Percentiles rank a stretch among this genome's conserved stretches.
phyloP scores from a whole-genome alignment of 2,888 invertebrate genomes.

The Acleris laterana region DNA sequence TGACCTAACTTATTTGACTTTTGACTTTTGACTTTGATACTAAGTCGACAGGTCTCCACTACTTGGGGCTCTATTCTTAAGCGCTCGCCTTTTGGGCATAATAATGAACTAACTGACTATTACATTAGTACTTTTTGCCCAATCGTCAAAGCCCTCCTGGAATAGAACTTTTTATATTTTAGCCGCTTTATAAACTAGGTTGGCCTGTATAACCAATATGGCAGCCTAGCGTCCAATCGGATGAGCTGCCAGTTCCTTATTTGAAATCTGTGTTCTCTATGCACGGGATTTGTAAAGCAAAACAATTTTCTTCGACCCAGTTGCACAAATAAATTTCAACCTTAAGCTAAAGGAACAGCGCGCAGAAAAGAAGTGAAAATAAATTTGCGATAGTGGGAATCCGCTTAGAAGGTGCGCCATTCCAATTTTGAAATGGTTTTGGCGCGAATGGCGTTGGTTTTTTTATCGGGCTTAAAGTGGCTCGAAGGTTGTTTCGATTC shows the following conservation, averaged over 20 bases:
- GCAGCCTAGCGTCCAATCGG: slow-evolving; percentile 54
- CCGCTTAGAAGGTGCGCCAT: slow-evolving; percentile 58
- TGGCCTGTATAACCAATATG: slow-evolving; percentile 14
- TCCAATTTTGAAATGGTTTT: slow-evolving; percentile 77
- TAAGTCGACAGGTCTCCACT: too few species aligned
- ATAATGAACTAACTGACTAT: too few species aligned
- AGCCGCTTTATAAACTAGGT: too few species aligned
- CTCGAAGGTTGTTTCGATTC: slow-evolving; percentile 46
- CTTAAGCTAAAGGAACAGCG: slow-evolving; percentile 41
- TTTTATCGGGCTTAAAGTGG: slow-evolving; percentile 40
- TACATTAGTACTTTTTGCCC: too few species aligned
- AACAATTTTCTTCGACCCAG: slow-evolving; percentile 33
- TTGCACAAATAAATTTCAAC: slow-evolving; percentile 40
- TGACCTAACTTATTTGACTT: too few species aligned
- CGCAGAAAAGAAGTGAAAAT: slow-evolving; percentile 32
- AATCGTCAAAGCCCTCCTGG: too few species aligned
- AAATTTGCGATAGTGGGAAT: slow-evolving; percentile 42
- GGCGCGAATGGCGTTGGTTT: slow-evolving; percentile 60
- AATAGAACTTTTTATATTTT: neutral
- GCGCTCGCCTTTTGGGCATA: too few species aligned
- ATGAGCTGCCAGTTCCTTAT: slow-evolving; percentile 66
- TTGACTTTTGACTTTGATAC: too few species aligned
- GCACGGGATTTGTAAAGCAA: slow-evolving; percentile 55
- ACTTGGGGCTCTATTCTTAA: too few species aligned
- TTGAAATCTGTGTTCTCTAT: slow-evolving; percentile 72